phyloP scores from a whole-genome alignment of 2,888 invertebrate genomes.

The Carcina quercana region DNA sequence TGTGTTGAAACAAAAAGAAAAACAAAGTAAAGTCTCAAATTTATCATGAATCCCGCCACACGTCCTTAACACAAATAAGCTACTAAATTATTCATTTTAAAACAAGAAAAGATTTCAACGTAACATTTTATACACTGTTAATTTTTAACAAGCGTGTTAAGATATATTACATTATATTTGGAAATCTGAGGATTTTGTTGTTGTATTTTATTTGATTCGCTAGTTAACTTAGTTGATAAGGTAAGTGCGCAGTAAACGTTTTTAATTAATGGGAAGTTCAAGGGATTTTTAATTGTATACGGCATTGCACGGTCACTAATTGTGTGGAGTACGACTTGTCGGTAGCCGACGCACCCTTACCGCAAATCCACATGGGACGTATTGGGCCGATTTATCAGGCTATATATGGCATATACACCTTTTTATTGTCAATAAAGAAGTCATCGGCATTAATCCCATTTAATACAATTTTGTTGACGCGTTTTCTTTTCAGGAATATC shows the following conservation, averaged over 20 bases:
- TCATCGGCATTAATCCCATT: no score
- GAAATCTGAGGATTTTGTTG: no score
- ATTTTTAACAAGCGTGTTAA: conserved; percentile 12
- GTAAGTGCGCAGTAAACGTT: conserved; percentile 34
- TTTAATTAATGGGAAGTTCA: conserved; percentile 44
- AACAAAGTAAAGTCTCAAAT: no score
- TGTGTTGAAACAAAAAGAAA: no score
- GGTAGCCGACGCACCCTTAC: conserved; percentile 33
- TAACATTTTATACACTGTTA: conserved; percentile 12
- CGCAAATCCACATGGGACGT: conserved; percentile 28
- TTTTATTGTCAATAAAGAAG: no score
- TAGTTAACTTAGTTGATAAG: conserved; percentile 21
- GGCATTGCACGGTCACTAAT: no score
- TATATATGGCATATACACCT: no score
- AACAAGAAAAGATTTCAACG: conserved; percentile 3
- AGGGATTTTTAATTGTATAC: conserved; percentile 53
- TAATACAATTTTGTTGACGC: no score
- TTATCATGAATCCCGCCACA: no score
- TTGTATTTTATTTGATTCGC: conserved; percentile 12
- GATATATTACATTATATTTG: conserved; percentile 9
- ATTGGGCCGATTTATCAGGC: no score
- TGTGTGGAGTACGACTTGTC: conserved; percentile 48
- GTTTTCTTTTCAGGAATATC: no score
- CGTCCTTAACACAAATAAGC: no score
- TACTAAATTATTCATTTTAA: conserved; percentile 8